These are phyloP conservation scores for Loxodonta africana DNA, from an alignment of 2,113 vertebrate species.

Conservation along the genomic window DNA sequence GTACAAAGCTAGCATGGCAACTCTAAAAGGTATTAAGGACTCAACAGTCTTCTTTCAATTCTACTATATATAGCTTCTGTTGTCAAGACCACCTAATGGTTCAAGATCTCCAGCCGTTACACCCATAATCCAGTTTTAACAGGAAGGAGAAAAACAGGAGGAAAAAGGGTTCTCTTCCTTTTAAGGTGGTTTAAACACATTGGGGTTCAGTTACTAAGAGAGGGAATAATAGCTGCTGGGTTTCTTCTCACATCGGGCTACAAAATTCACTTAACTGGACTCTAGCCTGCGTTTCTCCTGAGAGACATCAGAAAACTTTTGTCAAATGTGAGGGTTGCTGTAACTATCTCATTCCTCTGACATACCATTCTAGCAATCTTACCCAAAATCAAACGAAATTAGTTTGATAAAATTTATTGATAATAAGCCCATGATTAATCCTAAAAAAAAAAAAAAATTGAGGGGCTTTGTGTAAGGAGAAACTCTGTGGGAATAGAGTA, in stretches of 20 bases:
- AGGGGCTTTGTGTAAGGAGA: neutral
- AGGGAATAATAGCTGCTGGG: neutral
- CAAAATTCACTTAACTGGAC: neutral
- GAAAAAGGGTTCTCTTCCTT: neutral
- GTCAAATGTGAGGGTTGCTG: neutral
- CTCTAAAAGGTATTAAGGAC: neutral
- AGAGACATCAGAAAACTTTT: neutral
- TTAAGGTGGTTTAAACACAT: neutral
- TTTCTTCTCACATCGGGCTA: neutral
- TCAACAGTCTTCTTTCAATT: neutral
- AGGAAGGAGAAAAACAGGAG: neutral
- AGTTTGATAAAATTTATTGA: neutral
- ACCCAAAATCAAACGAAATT: neutral
- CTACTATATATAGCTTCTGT: neutral
- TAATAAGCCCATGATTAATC: neutral
- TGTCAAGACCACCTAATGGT: neutral
- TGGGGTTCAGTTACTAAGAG: neutral
- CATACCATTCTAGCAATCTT: neutral
- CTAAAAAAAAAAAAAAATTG: neutral
- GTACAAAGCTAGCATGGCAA: neutral
- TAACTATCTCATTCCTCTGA: neutral
- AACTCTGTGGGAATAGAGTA: neutral
- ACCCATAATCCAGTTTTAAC: neutral
- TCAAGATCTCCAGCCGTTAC: neutral
- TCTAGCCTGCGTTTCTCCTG: neutral